These are phyloP conservation scores for Drosophila anceps DNA, from an alignment of 2,888 invertebrate species.

Conservation along the genomic window DNA sequence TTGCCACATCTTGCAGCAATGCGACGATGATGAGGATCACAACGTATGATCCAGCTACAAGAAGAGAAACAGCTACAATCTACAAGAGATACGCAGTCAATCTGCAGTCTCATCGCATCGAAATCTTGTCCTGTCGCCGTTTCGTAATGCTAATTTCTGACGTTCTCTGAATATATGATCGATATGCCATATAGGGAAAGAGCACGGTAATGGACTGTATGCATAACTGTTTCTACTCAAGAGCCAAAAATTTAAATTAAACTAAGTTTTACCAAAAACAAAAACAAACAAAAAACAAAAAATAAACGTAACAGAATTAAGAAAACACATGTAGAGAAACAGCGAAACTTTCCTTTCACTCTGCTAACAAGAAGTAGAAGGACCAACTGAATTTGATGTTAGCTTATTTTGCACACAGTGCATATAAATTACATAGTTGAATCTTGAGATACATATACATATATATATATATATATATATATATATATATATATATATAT, in stretches of 20 bases:
- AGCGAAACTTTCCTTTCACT: not conserved
- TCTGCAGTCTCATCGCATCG: conserved; percentile 18
- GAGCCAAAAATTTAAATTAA: conserved; percentile 29
- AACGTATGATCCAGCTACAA: conserved; percentile 23
- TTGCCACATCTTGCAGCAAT: conserved; percentile 34
- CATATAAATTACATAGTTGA: conserved; percentile 37
- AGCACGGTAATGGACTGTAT: conserved; percentile 21
- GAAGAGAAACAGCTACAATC: conserved; percentile 39
- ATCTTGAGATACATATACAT: too few species aligned
- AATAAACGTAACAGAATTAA: not conserved
- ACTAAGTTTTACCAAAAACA: not conserved
- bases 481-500: conserved; percentile 18
- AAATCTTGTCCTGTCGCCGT: conserved; percentile 21
- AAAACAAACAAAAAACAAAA: not conserved
- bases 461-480: conserved; percentile 1
- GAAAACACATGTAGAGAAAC: not conserved
- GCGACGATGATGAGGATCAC: conserved; percentile 40
- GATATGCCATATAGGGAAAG: conserved; percentile 57
- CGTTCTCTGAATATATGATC: conserved; percentile 55
- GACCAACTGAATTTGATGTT: not conserved
- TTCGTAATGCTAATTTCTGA: conserved; percentile 68
- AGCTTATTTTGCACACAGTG: conserved; percentile 10
- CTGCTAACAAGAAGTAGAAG: not conserved
- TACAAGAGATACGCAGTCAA: conserved; percentile 54
- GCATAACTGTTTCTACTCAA: conserved; percentile 40